Evolutionary conservation across 2,888 invertebrate species (phyloP).

Genomic region (Zhuqinia jingwanae): DNA sequence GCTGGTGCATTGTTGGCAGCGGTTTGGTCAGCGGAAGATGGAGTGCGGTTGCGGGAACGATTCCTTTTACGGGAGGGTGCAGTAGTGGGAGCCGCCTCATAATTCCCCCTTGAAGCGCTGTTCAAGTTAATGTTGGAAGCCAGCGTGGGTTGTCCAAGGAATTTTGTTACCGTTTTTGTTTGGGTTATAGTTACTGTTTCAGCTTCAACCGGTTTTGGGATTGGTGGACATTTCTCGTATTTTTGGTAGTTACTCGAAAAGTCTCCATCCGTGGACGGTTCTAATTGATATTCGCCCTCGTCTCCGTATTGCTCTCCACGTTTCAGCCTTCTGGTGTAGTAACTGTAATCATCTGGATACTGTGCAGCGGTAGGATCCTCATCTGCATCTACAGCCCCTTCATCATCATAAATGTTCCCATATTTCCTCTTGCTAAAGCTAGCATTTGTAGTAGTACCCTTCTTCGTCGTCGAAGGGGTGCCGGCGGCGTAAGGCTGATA

Average conservation of each 20-base stretch:
- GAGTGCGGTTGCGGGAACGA: conserved; percentile 50
- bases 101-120: conserved; percentile 50
- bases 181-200: conserved; percentile 64
- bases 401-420: conserved; percentile 65
- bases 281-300: conserved; percentile 72
- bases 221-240: conserved; percentile 75
- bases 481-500: conserved; percentile 48
- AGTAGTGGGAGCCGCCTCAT: conserved; percentile 35
- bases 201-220: conserved; percentile 55
- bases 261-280: conserved; percentile 74
- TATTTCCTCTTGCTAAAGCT: conserved; percentile 54
- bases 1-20: conserved; percentile 40
- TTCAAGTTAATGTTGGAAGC: conserved; percentile 60
- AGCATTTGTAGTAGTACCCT: conserved; percentile 29
- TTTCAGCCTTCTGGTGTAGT: conserved; percentile 72
- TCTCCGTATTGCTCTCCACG: conserved; percentile 74
- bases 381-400: conserved; percentile 59
- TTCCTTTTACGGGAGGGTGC: conserved; percentile 52
- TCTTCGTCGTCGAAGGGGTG: conserved; percentile 49
- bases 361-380: conserved; percentile 71
- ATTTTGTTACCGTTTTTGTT: conserved; percentile 73
- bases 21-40: conserved; percentile 35
- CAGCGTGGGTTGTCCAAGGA: conserved; percentile 67
- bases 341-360: conserved; percentile 75
- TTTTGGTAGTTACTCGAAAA: conserved; percentile 72